A percentile compares a stretch with the other conserved stretches of the same genome.
Evolutionary conservation across 1,140 invertebrate genomes (phyloP).

Genomic region (Epicauta chinensis): DNA sequence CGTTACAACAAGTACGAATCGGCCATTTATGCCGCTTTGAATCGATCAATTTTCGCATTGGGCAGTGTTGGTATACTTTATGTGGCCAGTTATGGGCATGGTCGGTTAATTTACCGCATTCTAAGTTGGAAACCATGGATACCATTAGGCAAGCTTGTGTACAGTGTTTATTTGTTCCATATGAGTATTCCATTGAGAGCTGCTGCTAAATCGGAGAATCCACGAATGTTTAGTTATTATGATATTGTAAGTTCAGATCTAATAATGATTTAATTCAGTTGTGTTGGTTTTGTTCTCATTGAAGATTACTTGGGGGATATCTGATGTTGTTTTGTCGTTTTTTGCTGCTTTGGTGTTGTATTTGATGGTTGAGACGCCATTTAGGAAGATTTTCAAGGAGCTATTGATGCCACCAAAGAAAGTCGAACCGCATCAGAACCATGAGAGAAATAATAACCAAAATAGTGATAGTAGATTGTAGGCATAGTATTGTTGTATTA

Average conservation of each 20-base stretch:
- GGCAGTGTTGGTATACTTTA: slow-evolving; percentile 49
- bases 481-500: too few species aligned
- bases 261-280: not conserved
- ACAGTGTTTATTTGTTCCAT: slow-evolving; percentile 62
- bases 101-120: slow-evolving; percentile 28
- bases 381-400: slow-evolving; percentile 43
- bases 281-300: slow-evolving; percentile 12
- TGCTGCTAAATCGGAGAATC: slow-evolving; percentile 44
- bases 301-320: slow-evolving; percentile 31
- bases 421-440: not conserved
- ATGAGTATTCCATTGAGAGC: slow-evolving; percentile 45
- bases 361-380: slow-evolving; percentile 46
- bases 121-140: slow-evolving; percentile 56
- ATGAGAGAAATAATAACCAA: slow-evolving; percentile 2
- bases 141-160: slow-evolving; percentile 63
- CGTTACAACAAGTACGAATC: slow-evolving; percentile 44
- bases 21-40: slow-evolving; percentile 51
- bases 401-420: slow-evolving; percentile 26
- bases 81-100: slow-evolving; percentile 37
- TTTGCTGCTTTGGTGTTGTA: slow-evolving; percentile 41
- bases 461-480: slow-evolving; percentile 22
- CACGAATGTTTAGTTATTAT: slow-evolving; percentile 40
- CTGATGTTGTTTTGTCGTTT: slow-evolving; percentile 42
- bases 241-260: slow-evolving; percentile 35
- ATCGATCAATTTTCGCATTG: slow-evolving; percentile 50